Evolutionary conservation across 2,888 invertebrate species (phyloP), one percentile per base, ranked within the genome.

Genomic region (Morpho achilles): DNA sequence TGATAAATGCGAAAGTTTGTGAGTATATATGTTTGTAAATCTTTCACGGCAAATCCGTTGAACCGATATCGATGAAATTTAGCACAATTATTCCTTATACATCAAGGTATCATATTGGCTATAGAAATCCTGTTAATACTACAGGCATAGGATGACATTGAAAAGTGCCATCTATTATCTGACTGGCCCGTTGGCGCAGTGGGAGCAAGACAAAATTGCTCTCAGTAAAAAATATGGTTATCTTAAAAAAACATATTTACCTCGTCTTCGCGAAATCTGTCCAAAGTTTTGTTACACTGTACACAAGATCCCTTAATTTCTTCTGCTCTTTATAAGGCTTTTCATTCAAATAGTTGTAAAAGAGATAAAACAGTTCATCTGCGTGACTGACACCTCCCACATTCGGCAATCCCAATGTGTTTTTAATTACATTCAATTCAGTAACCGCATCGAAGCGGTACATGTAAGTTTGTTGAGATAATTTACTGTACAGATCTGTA

Each of bases 361-460:
- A 92, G 4, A 87, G 46, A 62, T 91, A 91, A 46, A 79, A 80
- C 8, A 91, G n/a, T 2, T 92, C 92, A 56, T 92, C 92, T 0
- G 81, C 86, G 48, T 92, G 92, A 23, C 80, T 77, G 0, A 81
- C 85, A 0, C 91, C 92, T 71, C 74, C 69, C 39, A 77, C 60
- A 23, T 73, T 49, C 0, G 60, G 52, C 2, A 69, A 8, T 7
- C 73, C 75, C 2, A 71, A 44, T 2, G 70, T n/a, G 5, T 61
- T 65, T 61, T 82, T 84, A 5, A 80, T 46, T 3, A 79, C 16
- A 61, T 86, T 87, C 49, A 84, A 68, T 8, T 80, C 74, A 0
- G 80, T 82, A 4, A 70, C 71, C 39, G 71, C 79, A 42, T 80
- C 73, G 60, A 86, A 84, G 55, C 70, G 72, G 45, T 83, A 86